Base-by-base conservation (phyloP, 1,140 invertebrate species). In the Ostrea denselamellosa region DNA sequence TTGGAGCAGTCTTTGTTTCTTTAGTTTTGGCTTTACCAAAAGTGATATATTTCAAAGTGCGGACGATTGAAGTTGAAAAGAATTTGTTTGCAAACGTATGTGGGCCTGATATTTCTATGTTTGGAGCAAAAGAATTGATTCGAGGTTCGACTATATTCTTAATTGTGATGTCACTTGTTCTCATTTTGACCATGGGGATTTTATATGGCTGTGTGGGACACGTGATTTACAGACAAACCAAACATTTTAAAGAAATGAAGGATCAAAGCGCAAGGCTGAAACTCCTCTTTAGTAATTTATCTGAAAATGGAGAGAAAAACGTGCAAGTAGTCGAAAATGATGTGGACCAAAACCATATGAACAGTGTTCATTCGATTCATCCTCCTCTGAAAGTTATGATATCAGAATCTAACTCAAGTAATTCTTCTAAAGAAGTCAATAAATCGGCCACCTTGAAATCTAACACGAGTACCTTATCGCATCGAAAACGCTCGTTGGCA, bases 181-280 rank as follows among this genome's bases (percentile, higher is more conserved):
- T 83, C 8, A 83, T 83, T 52, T 10, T 83, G n/a, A 22, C 14
- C 9, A 56, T 85, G 83, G 28, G 51, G 7, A 54, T 85, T 17
- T 22, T 85, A n/a, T 85, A 85, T 53, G 28, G 83, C 14, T 62
- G 51, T 34, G 83, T 85, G 12, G 83, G 83, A 85, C n/a, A 51
- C 8, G 83, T 85, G 8, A 85, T 85, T 12, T 85, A 34, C 83
- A 85, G 25, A 58, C 83, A 85, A 85, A 85, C 14, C 7, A 85
- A 58, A 9, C 83, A 62, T 34, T 85, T 83, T 22, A 83, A 83
- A 83, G 52, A 54, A 52, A 83, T 83, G 81, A 52, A 51, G 44
- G 81, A 83, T 10, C 81, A 83, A 22, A 52, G 44, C n/a, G n/a
- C 44, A 54, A 83, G 81, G 22, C 34, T 83, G 34, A 71, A 71